Evolutionary conservation across 1,140 invertebrate genomes (phyloP), one percentile per base, ranked within the genome.

Genomic region (Ganaspis sp.): DNA sequence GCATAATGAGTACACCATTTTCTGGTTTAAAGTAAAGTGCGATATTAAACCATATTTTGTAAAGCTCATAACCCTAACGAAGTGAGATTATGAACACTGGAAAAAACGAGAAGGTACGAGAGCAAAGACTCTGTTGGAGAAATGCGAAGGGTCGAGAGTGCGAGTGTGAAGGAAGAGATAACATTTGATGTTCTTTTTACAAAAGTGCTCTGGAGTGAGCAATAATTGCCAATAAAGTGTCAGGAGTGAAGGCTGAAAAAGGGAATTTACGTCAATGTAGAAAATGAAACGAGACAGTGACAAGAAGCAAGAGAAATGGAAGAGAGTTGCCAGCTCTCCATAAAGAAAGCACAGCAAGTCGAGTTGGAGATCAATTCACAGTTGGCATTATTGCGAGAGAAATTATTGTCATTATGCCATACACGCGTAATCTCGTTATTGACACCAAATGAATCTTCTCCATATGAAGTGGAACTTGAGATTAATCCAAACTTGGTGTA

Each of bases 351-450:
- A 12, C 21, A 11, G 58, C 53, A 58, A 23, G 53, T 29, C 58
- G 29, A 34, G 54, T n/a, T 58, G 29, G 71, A 37, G 58, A 64
- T 64, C 58, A 64, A 64, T 29, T 26, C 23, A 29, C 26, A n/a
- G 9, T 23, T 49, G 69, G 23, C 78, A 70, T 77, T 80, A 77
- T 58, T 77, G 73, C 72, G 15, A 64, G 69, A 45, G 79, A 72
- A 80, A 80, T 80, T 78, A 80, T 80, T 77, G 70, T 64, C 72
- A 72, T 77, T 80, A 77, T 75, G 37, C 23, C 38, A 58, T 71
- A 29, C 75, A 72, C 72, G 45, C 29, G 69, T 80, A 80, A 80
- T 72, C 75, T 77, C 34, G 75, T 77, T 77, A 80, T 64, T 69
- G 72, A 38, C 53, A 23, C 21, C 21, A 26, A 45, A 64, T 64